Conservation (phyloP, 2,797 vertebrate genomes). For the Heliangelus exortis region DNA sequence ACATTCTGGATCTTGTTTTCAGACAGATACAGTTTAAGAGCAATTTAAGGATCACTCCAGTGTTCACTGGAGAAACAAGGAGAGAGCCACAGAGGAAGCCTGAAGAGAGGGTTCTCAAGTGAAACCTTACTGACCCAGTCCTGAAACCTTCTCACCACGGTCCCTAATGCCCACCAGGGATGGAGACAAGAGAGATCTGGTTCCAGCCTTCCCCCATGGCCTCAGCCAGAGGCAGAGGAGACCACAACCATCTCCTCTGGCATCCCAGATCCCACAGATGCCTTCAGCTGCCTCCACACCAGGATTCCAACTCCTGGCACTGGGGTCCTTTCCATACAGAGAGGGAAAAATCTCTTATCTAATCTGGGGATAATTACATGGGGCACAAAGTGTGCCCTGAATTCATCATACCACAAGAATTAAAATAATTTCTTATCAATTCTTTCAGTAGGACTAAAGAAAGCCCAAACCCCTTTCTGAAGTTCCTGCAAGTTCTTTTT, state of each 20-base stretch:
- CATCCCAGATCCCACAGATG: background rate
- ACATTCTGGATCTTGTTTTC: background rate
- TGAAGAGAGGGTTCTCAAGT: background rate
- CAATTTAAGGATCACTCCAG: background rate
- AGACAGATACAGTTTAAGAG: background rate
- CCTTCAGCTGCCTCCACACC: background rate
- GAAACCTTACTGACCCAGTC: background rate
- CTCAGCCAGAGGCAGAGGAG: background rate
- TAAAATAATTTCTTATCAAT: background rate
- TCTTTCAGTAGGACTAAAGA: background rate
- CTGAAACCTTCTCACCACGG: background rate
- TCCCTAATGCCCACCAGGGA: background rate
- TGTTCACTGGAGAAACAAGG: background rate
- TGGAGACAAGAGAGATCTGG: accelerated
- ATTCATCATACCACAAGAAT: background rate
- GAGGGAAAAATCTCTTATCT: background rate
- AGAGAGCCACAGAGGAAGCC: background rate
- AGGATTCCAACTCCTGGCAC: background rate
- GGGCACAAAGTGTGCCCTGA: background rate
- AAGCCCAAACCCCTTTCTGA: background rate
- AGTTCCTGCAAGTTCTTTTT: conserved; percentile 5
- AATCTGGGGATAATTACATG: background rate
- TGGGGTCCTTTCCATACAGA: background rate
- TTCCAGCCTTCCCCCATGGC: background rate
- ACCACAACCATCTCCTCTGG: background rate